Evolutionary conservation across 2,113 vertebrate species (phyloP).

Genomic region (Ammospiza nelsoni): DNA sequence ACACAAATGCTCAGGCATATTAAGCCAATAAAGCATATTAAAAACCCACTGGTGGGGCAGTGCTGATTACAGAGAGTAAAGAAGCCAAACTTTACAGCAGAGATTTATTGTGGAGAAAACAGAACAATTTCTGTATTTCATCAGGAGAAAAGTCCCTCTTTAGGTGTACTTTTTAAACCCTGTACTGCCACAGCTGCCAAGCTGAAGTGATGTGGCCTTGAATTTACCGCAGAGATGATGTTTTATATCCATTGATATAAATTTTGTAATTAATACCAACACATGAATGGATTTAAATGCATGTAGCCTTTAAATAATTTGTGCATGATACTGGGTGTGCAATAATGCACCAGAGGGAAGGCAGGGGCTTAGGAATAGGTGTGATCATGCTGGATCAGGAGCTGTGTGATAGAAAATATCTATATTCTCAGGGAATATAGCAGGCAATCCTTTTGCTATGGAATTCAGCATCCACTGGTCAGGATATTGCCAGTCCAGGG

Average conservation of each 20-base stretch:
- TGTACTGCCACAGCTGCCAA: background rate
- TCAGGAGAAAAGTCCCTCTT: background rate
- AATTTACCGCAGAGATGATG: background rate
- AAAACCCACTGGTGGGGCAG: background rate
- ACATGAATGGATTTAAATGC: background rate
- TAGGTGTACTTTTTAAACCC: background rate
- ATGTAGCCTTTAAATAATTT: background rate
- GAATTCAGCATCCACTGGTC: background rate
- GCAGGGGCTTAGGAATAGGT: background rate
- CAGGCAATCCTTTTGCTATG: background rate
- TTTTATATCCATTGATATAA: background rate
- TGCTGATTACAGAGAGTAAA: background rate
- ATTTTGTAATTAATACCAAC: background rate
- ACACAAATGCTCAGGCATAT: background rate
- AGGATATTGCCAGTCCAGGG: background rate
- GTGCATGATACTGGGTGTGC: background rate
- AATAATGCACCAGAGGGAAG: background rate
- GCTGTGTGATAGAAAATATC: background rate
- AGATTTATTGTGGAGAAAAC: background rate
- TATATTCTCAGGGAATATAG: too few species aligned
- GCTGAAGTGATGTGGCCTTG: background rate
- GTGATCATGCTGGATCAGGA: background rate
- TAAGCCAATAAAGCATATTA: background rate
- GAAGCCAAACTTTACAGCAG: background rate
- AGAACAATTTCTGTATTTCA: background rate